These are phyloP conservation scores for Akabosia matsudoensis DNA, from an alignment of 1,140 invertebrate species.

Conservation along the genomic window DNA sequence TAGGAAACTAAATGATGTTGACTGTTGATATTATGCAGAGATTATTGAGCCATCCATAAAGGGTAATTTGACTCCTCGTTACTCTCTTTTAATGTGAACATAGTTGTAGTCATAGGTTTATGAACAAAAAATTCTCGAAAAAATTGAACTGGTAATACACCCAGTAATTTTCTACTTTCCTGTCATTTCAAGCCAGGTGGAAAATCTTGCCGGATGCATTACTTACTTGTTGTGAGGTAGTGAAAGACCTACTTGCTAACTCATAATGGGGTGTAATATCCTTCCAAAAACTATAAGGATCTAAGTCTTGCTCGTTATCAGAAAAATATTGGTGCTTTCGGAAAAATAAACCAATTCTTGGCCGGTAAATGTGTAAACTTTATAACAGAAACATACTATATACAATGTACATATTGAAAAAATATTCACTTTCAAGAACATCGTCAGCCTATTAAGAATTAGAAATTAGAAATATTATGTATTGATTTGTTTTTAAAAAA, in stretches of 20 bases:
- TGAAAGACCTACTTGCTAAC: background rate
- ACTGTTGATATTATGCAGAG: constrained; percentile 24
- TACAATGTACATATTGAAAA: too few relatives aligned
- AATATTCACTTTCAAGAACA: too few relatives aligned
- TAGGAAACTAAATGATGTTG: constrained; percentile 20
- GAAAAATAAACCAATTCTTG: too few relatives aligned
- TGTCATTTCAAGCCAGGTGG: constrained; percentile 13
- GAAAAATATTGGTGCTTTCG: too few relatives aligned
- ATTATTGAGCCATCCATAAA: constrained; percentile 24
- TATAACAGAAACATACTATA: too few relatives aligned
- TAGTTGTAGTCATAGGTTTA: constrained; percentile 8
- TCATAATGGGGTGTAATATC: too few relatives aligned
- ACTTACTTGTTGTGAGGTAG: background rate
- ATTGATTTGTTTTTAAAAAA: too few relatives aligned
- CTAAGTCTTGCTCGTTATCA: background rate
- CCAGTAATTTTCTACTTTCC: constrained; percentile 3
- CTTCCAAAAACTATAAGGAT: background rate
- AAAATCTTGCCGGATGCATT: constrained; percentile 9
- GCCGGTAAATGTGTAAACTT: too few relatives aligned
- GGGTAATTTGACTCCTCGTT: constrained; percentile 24
- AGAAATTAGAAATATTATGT: too few relatives aligned
- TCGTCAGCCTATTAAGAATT: too few relatives aligned
- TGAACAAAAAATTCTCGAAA: too few relatives aligned
- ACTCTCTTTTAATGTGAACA: constrained; percentile 19
- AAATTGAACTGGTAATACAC: background rate